Conservation (phyloP, 1,140 invertebrate species). For the Rhagoletis zephyria region DNA sequence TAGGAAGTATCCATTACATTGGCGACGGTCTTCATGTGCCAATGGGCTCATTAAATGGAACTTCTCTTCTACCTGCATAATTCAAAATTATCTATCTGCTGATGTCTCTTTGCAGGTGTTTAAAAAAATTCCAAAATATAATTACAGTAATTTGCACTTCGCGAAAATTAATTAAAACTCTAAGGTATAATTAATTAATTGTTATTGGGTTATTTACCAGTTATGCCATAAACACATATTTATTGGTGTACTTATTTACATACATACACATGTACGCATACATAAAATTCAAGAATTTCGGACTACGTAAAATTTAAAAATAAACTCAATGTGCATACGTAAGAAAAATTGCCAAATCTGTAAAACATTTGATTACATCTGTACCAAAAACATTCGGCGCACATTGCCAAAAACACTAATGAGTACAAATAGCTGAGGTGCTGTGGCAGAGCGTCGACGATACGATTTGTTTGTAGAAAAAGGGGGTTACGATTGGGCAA, state of each 20-base stretch:
- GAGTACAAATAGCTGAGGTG: not conserved
- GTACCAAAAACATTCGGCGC: not conserved
- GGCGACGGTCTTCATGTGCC: too few species aligned
- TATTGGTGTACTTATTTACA: too few species aligned
- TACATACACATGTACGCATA: not conserved
- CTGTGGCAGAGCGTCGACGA: not conserved
- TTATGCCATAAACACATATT: not conserved
- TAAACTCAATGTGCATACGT: not conserved
- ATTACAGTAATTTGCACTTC: too few species aligned
- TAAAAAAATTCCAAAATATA: too few species aligned
- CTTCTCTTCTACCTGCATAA: too few species aligned
- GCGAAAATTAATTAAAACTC: too few species aligned
- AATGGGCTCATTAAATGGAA: too few species aligned
- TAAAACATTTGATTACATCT: slow-evolving; percentile 46
- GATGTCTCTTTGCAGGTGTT: too few species aligned
- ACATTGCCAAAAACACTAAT: slow-evolving; percentile 43
- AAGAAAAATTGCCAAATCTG: slow-evolving; percentile 47
- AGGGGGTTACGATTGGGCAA: not conserved
- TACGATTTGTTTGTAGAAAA: too few species aligned
- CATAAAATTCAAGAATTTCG: not conserved
- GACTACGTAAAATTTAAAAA: slow-evolving; percentile 11
- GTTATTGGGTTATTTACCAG: not conserved
- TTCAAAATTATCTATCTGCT: too few species aligned
- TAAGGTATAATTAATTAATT: not conserved
- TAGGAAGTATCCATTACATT: too few species aligned